Conservation (phyloP, 2,113 vertebrate genomes). For the Podarcis raffonei region DNA sequence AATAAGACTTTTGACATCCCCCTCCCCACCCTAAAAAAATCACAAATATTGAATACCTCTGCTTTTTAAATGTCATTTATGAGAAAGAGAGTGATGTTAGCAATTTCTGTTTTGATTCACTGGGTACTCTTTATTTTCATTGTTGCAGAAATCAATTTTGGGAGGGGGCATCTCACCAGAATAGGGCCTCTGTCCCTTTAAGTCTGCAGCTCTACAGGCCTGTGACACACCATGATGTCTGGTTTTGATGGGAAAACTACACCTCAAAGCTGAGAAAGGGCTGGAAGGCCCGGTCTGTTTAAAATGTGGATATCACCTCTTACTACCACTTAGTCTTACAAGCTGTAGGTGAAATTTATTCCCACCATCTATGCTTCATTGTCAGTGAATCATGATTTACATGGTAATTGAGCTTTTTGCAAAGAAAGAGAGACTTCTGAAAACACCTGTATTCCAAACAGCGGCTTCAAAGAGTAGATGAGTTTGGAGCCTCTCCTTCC, state of each 20-base stretch:
- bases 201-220: neutral
- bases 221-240: neutral
- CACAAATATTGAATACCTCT: too few relatives aligned
- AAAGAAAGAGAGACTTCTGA: accelerated
- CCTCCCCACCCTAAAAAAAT: too few relatives aligned
- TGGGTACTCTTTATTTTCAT: neutral
- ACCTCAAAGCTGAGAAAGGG: neutral
- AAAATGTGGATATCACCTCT: neutral
- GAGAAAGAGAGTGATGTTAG: neutral
- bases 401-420: neutral
- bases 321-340: neutral
- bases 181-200: neutral
- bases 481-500: accelerated
- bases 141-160: accelerated
- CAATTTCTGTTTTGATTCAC: neutral
- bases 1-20: neutral
- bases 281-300: neutral
- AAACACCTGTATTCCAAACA: accelerated
- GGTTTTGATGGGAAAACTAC: neutral
- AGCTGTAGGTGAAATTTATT: neutral
- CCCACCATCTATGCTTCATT: neutral
- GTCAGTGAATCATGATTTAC: accelerated
- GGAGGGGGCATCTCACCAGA: neutral
- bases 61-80: neutral
- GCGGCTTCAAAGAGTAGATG: accelerated